These are phyloP conservation scores for Nettapus auritus DNA, from an alignment of 2,113 vertebrate genomes.

Conservation along the genomic window DNA sequence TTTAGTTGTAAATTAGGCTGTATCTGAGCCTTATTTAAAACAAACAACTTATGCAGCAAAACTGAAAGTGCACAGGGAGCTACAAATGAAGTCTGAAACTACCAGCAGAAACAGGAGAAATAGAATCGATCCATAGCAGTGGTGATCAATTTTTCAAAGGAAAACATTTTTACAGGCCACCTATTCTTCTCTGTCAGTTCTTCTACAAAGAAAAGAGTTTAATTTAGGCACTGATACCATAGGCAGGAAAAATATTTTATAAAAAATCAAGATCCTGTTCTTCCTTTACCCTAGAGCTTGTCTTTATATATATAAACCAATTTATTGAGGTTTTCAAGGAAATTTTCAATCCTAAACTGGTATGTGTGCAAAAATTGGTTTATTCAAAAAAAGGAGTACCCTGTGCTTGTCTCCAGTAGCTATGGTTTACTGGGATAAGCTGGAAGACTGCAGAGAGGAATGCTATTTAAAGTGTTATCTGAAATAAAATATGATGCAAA, in stretches of 20 bases:
- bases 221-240: neutral
- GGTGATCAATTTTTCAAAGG: neutral
- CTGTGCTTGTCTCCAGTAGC: neutral
- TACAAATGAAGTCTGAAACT: neutral
- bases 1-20: conserved; percentile 29
- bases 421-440: neutral
- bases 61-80: neutral
- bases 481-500: conserved; percentile 32
- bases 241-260: neutral
- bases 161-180: neutral
- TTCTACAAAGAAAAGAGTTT: neutral
- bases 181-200: neutral
- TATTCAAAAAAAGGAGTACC: neutral
- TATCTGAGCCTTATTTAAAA: conserved; percentile 30
- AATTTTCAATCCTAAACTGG: neutral
- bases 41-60: neutral
- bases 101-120: neutral
- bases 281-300: neutral
- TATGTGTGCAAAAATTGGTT: fast-evolving
- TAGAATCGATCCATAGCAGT: neutral
- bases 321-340: neutral
- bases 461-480: neutral
- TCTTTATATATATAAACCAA: neutral
- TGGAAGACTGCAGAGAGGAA: neutral
- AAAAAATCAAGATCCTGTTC: neutral